Conservation (phyloP, 1,140 invertebrate species). For the Euwallacea fornicatus region DNA sequence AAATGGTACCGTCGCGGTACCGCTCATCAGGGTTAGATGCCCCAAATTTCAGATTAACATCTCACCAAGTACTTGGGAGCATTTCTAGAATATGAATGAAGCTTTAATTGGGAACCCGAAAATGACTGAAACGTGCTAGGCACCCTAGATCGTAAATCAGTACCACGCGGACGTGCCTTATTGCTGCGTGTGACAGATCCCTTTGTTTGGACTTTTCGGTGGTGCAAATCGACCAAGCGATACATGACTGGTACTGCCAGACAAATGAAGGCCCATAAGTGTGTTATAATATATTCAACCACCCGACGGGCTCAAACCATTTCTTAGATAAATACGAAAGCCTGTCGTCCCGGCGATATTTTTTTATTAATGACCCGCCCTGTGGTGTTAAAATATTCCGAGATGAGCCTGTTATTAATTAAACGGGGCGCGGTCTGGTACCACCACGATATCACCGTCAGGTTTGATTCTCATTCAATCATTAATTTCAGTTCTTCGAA, state of each 20-base stretch:
- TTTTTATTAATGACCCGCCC: constrained; percentile 31
- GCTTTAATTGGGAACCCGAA: constrained; percentile 20
- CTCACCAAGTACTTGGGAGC: neutral
- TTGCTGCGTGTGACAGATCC: neutral
- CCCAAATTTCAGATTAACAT: neutral
- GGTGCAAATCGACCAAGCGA: too few species aligned
- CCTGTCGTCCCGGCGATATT: constrained; percentile 24
- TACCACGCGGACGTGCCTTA: neutral
- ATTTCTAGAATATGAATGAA: constrained; percentile 18
- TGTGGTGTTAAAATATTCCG: constrained; percentile 33
- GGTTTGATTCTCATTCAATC: constrained; percentile 27
- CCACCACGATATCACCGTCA: constrained; percentile 11
- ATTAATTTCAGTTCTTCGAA: constrained; percentile 24
- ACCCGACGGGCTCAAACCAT: constrained; percentile 27
- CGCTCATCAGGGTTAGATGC: neutral
- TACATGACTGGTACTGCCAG: neutral
- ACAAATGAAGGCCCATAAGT: constrained; percentile 25
- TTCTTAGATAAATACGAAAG: constrained; percentile 32
- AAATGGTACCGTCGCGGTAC: neutral
- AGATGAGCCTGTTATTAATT: constrained; percentile 31
- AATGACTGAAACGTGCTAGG: constrained; percentile 15
- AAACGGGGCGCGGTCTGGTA: constrained; percentile 18
- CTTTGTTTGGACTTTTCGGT: neutral
- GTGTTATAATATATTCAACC: constrained; percentile 30
- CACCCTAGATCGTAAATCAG: constrained; percentile 10